Evolutionary conservation across 1,140 invertebrate genomes (phyloP), one percentile per base, ranked within the genome.

Genomic region (Copidosoma floridanum): DNA sequence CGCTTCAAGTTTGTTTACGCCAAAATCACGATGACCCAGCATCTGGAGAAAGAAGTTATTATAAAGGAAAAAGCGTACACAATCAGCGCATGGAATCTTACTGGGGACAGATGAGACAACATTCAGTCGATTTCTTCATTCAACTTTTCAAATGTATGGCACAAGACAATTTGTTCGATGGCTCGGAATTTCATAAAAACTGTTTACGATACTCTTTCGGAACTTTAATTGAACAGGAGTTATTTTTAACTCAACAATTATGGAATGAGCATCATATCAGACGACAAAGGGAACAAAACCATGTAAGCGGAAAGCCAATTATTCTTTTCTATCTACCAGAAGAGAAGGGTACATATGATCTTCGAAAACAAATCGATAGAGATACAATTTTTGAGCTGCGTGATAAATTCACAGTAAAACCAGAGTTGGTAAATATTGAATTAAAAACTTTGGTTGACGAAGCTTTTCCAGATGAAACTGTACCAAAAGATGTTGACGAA

Each of bases 201-300:
- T 57, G 43, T 29, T 20, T 57, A n/a, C 55, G 48, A 24, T 38
- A 37, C 43, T 57, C 43, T 29, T 57, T 48, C 24, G 55, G 55
- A 14, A 43, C 43, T 6, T 16, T 57, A 12, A 47, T 57, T 1
- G 24, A 57, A 57, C 32, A 47, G 4, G 55, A 47, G n/a, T 29
- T 57, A n/a, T 5, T 23, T 23, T 6, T 6, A 35, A 47, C 29
- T 37, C 47, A 47, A 35, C 23, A 47, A 21, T 12, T 47, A 12
- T 57, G 44, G 55, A 57, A 57, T 21, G 12, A 55, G 23, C 55
- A 57, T 24, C 26, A 23, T 14, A 57, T 57, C 16, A 47, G 55
- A 16, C 20, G 18, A 38, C 55, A 57, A 57, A 21, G 27, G 2
- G 55, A 8, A 18, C 24, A 32, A n/a, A 46, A 57, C 38, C 12